Evolutionary conservation across 2,113 vertebrate genomes (phyloP).

Genomic region (Mobula hypostoma): DNA sequence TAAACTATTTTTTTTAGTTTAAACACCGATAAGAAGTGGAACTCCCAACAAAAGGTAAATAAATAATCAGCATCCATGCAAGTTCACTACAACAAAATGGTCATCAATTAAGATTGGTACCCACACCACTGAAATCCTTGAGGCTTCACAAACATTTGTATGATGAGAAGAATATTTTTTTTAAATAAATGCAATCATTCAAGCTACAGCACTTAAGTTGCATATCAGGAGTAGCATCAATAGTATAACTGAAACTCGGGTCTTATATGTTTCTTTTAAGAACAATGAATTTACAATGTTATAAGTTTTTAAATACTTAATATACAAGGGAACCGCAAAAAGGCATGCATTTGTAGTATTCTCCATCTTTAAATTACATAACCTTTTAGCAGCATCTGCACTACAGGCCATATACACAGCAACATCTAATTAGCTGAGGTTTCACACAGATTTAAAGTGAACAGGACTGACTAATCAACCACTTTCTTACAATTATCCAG

Average conservation of each 20-base stretch:
- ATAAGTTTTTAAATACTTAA: not conserved
- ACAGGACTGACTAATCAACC: slow-evolving; percentile 22
- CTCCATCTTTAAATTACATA: not conserved
- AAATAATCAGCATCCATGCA: not conserved
- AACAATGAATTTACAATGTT: too few relatives aligned
- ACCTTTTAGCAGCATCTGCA: not conserved
- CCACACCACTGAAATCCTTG: not conserved
- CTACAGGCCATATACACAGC: not conserved
- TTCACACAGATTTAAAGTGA: slow-evolving; percentile 45
- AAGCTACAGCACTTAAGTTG: too few relatives aligned
- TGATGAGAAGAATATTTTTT: not conserved
- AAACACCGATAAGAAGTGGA: not conserved
- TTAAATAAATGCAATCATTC: not conserved
- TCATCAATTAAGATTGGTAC: too few relatives aligned
- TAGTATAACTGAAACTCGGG: too few relatives aligned
- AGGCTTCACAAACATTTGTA: not conserved
- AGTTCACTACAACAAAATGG: not conserved
- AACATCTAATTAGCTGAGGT: slow-evolving; percentile 48
- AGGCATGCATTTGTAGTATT: not conserved
- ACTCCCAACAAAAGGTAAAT: not conserved
- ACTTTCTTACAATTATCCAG: slow-evolving; percentile 47
- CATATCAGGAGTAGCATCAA: too few relatives aligned
- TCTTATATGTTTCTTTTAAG: too few relatives aligned
- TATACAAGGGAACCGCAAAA: not conserved
- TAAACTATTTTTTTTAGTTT: not conserved